Base-by-base conservation (phyloP, 2,888 invertebrate species). In the Nudaria mundana region DNA sequence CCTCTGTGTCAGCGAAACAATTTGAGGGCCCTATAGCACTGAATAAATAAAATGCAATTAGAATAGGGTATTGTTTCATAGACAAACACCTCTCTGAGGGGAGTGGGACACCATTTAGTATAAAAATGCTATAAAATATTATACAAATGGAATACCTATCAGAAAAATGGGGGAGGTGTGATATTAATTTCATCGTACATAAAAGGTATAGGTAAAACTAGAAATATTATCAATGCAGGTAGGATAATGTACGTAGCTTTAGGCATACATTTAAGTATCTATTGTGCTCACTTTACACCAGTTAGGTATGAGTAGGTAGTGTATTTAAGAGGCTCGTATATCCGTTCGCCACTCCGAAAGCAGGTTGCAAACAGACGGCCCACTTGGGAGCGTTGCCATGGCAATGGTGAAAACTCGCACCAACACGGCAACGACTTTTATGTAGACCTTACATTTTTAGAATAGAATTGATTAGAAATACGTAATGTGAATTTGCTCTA, bases 21-120 rank as follows among this genome's bases (percentile, higher is more conserved):
- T 44, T 66, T 48, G 61, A 68, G 68, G 70, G 72, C 60, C 65
- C 69, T 62, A 63, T 61, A 69, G 73, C 67, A 67, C 67, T 86
- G 82, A 85, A 85, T 86, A 85, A 85, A 83, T 86, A 84, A 85
- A 84, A 80, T 76, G 73, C 79, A 82, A 86, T 85, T 83, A 80
- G 71, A 72, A 64, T 65, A 72, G 76, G 75, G 77, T 57, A 63
- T 12, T 13, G 12, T 58, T 50, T 53, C 56, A 48, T 60, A 59
- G 58, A 52, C 57, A 60, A 63, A 59, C 67, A 58, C 66, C 63
- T 43, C 66, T 61, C 46, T 47, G 59, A 62, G 56, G n/a, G n/a
- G n/a, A n/a, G n/a, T n/a, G n/a, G 56, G 58, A 58, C 63, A 60
- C 45, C 55, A 48, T 56, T 63, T 63, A 62, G 63, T 32, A 63